Base-by-base conservation (phyloP, 2,113 vertebrate genomes). In the Spheniscus mendiculus region DNA sequence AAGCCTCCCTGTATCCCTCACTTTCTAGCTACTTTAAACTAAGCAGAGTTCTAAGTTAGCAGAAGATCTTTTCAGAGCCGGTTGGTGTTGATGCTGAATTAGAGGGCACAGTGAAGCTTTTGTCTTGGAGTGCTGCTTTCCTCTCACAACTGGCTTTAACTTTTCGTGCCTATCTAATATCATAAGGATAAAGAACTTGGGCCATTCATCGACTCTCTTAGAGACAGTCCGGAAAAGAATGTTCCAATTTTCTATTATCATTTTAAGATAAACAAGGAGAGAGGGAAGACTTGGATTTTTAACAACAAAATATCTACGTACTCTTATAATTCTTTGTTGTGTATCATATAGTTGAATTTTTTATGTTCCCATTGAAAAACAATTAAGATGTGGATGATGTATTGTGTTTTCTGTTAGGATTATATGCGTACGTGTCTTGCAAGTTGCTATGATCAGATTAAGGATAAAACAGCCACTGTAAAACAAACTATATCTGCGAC, bases 111-210 rank as follows among this genome's bases (percentile, higher is more conserved):
- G 44, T 2, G 11, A 14, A 44, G 81, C 45, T 15, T 23, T 74
- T 40, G 30, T 53, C 32, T 56, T 59, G 61, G 38, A 52, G 53
- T 12, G 1, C 36, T 61, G 50, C 70, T 84, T 36, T 47, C 27
- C 38, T 30, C 52, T 69, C 11, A 1, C 52, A 44, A 8, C 71
- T 34, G 90, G 6, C 50, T 52, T 40, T 12, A 11, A 25, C 42
- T 59, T 32, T 10, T n/a, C 4, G 0, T 66, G 27, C 32, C 22
- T 42, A 0, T 45, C 58, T 36, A 1, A 0, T 15, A 47, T 5
- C 34, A 22, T 36, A 21, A 9, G 38, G 42, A 15, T 55, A 42
- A 72, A 55, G 29, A 71, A n/a, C 16, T n/a, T 7, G 19, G 62
- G 42, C 13, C 25, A 2, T 76, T 49, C 17, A 12, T 59, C 7